Conservation (phyloP, 2,888 invertebrate genomes). For the Candidula unifasciata region DNA sequence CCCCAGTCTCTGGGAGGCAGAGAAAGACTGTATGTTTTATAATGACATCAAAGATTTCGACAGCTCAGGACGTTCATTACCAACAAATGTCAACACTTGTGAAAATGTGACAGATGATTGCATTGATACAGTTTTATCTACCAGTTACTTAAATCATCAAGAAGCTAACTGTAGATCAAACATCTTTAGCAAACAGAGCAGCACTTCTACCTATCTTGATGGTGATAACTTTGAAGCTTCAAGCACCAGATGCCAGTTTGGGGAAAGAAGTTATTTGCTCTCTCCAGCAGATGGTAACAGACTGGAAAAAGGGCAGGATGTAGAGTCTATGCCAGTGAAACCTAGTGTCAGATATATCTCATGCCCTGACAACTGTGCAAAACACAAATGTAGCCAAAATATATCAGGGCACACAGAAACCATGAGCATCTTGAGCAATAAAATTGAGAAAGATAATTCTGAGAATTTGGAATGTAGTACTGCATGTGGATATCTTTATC, state of each 20-base stretch:
- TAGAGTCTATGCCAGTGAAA: background rate
- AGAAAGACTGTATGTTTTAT: background rate
- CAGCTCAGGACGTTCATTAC: background rate
- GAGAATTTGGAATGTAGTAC: background rate
- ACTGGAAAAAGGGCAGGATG: background rate
- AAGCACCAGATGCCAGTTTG: background rate
- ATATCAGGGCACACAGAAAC: too few relatives aligned
- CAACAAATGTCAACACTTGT: background rate
- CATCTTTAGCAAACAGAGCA: background rate
- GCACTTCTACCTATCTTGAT: background rate
- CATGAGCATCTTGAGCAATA: too few relatives aligned
- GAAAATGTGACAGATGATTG: background rate
- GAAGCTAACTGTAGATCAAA: background rate
- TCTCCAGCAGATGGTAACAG: background rate
- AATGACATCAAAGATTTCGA: background rate
- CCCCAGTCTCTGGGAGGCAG: background rate
- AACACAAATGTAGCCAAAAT: background rate
- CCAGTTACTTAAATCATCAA: background rate
- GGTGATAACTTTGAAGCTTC: background rate
- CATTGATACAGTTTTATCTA: background rate
- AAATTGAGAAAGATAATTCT: background rate
- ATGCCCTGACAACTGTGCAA: background rate
- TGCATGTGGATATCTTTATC: background rate
- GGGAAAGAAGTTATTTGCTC: background rate
- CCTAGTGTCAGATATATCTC: background rate